phyloP scores from a whole-genome alignment of 92 coral and sea anemone species.

The Porites cylindrica region DNA sequence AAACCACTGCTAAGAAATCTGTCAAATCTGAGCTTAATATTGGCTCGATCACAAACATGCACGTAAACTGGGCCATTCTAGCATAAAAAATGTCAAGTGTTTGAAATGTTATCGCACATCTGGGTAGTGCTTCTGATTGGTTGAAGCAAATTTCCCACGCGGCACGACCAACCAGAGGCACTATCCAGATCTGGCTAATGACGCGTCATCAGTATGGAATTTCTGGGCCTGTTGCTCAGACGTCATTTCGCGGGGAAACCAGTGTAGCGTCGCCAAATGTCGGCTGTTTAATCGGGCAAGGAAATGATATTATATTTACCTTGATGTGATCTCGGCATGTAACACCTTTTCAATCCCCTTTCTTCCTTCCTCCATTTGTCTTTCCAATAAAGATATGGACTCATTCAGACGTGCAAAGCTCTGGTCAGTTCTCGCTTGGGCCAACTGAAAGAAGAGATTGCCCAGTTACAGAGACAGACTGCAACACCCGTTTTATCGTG shows the following conservation, averaged over 20 bases:
- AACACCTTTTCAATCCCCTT: constrained; percentile 95
- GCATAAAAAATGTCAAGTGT: background rate
- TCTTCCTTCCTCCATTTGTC: constrained; percentile 96
- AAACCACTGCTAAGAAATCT: no score
- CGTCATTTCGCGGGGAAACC: no score
- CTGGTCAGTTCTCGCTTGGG: constrained; percentile 90
- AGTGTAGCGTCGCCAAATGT: background rate
- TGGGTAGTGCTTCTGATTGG: no score
- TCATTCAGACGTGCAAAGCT: constrained; percentile 92
- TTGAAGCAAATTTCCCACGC: no score
- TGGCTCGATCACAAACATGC: background rate
- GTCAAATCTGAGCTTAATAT: no score
- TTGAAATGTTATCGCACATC: no score
- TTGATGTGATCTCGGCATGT: constrained; percentile 97
- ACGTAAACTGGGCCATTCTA: background rate
- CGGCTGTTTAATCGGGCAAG: background rate
- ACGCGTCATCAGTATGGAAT: no score
- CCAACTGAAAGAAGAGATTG: constrained; percentile 55
- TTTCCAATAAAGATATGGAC: constrained; percentile 89
- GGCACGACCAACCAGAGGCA: no score
- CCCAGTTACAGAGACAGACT: background rate
- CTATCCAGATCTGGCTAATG: no score
- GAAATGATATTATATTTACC: constrained; percentile 34
- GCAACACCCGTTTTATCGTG: background rate
- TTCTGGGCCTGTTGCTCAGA: no score